These are phyloP conservation scores for Stichodactyla helianthus DNA, from an alignment of 64 coral and sea anemone genomes.

Conservation along the genomic window DNA sequence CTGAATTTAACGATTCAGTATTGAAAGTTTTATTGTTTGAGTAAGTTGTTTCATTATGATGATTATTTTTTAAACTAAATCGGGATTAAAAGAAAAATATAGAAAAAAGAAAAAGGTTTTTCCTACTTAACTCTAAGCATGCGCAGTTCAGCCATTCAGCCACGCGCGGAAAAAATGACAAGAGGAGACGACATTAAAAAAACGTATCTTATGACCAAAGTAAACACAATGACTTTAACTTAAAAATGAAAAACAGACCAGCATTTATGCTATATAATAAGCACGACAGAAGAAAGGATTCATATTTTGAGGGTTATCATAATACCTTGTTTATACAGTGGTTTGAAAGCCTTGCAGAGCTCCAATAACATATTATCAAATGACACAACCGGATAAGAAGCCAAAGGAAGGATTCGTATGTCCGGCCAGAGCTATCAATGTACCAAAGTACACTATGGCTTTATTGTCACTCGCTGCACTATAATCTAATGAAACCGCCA, in stretches of 20 bases:
- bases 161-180: background rate
- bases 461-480: background rate
- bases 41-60: background rate
- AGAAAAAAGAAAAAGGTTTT: too few relatives aligned
- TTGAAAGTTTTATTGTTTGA: constrained; percentile 6
- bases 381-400: background rate
- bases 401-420: background rate
- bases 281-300: background rate
- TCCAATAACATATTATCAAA: constrained; percentile 7
- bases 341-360: background rate
- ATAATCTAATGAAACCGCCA: background rate
- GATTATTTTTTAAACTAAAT: background rate
- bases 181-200: background rate
- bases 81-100: too few relatives aligned
- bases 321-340: background rate
- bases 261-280: background rate
- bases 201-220: background rate
- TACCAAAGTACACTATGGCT: background rate
- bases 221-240: background rate
- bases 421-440: background rate
- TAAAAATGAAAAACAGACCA: background rate
- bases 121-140: background rate
- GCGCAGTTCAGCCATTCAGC: background rate
- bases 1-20: background rate
- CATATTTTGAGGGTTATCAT: background rate